Evolutionary conservation across 1,140 invertebrate genomes (phyloP), one percentile per base, ranked within the genome.

Genomic region (Scaptomyza graminum): DNA sequence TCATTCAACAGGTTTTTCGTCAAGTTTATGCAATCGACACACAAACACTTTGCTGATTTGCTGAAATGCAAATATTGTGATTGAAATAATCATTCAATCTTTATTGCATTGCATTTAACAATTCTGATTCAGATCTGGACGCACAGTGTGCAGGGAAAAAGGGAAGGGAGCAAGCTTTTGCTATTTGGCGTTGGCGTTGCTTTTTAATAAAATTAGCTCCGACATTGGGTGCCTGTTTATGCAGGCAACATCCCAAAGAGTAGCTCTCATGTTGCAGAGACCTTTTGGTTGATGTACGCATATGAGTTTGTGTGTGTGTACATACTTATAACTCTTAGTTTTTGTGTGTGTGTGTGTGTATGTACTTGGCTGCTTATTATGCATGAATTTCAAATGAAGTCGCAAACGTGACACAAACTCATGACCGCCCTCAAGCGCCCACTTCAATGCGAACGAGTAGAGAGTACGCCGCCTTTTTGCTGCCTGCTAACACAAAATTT

Each of bases 381-480:
- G 82, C 82, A 87, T 87, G 82, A 87, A 87, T 87, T 87, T 88
- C 64, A 82, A 82, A 87, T 87, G 83, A 87, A 87, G 83, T 87
- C 82, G 82, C 83, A 83, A 87, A 88, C 82, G 82, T 87, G 82
- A 87, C 82, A 88, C 82, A 88, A 87, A 87, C 83, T 76, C 82
- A 85, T 74, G 78, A 74, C 52, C 75, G 71, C 46, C 76, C 63
- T 49, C 70, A 64, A 68, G 59, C 72, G 65, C 54, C 61, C 67
- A 39, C 66, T 64, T 69, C 57, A 68, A 25, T 22, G 41, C 18
- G 43, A 61, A 13, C n/a, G 41, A 37, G 43, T 37, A 44, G 34
- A 70, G 34, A 22, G 34, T 65, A 70, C 61, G 39, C 65, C 50
- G 56, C 64, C 56, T 56, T 76, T 74, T 65, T 56, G 12, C 51